phyloP scores from a whole-genome alignment of 2,113 vertebrate species.

The Festucalex cinctus region DNA sequence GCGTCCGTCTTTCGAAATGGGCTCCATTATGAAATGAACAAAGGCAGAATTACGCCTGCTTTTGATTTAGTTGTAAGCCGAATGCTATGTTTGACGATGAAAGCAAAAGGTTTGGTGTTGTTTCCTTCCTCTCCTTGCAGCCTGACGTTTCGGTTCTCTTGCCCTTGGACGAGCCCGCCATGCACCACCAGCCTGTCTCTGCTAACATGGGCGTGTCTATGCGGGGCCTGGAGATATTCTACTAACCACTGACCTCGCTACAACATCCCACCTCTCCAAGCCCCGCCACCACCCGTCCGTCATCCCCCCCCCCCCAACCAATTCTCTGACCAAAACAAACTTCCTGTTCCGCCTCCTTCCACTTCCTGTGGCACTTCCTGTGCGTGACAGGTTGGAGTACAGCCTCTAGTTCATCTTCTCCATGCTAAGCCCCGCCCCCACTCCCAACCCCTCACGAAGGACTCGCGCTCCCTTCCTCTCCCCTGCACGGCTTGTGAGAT shows the following conservation, averaged over 20 bases:
- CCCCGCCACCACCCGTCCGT: not conserved
- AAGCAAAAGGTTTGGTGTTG: constrained; percentile 4
- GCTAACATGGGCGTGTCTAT: constrained; percentile 79
- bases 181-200: constrained; percentile 79
- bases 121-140: constrained; percentile 59
- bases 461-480: constrained; percentile 11
- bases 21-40: constrained; percentile 21
- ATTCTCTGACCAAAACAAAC: constrained; percentile 51
- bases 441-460: constrained; percentile 44
- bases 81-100: constrained; percentile 19
- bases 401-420: constrained; percentile 54
- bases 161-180: constrained; percentile 77
- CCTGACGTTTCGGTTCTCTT: constrained; percentile 79
- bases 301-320: constrained; percentile 37
- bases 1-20: constrained; percentile 18
- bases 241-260: constrained; percentile 73
- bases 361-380: constrained; percentile 71
- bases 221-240: constrained; percentile 81
- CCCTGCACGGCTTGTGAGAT: constrained; percentile 62
- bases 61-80: constrained; percentile 18
- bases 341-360: constrained; percentile 55
- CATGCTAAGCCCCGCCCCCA: constrained; percentile 51
- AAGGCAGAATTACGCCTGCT: constrained; percentile 16
- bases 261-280: constrained; percentile 60
- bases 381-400: constrained; percentile 73